Percentiles rank a stretch among this genome's conserved stretches.
These are phyloP conservation scores for Pocillopora grandis DNA, from an alignment of 92 coral and sea anemone species.

Conservation along the genomic window DNA sequence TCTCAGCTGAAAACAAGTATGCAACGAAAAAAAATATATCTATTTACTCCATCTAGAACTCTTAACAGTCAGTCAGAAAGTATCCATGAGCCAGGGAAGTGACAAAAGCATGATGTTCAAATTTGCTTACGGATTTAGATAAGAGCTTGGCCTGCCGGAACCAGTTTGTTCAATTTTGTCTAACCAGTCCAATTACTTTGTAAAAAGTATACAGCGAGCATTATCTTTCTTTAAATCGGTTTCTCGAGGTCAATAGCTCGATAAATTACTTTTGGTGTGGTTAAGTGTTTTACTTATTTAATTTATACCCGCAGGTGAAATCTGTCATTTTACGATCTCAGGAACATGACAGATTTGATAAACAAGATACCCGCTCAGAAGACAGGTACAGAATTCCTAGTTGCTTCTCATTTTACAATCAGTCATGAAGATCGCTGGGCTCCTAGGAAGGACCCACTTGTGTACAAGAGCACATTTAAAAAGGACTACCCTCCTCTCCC, in stretches of 20 bases:
- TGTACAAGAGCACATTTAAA: constrained; percentile 86
- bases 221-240: too few relatives aligned
- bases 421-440: constrained; percentile 93
- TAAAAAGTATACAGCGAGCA: too few relatives aligned
- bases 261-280: too few relatives aligned
- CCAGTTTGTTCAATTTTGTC: too few relatives aligned
- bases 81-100: too few relatives aligned
- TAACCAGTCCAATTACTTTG: too few relatives aligned
- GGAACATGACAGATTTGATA: constrained; percentile 57
- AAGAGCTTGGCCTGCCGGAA: too few relatives aligned
- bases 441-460: constrained; percentile 71
- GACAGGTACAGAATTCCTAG: constrained; percentile 81
- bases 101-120: too few relatives aligned
- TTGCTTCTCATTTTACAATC: constrained; percentile 80
- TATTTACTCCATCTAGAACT: too few relatives aligned
- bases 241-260: too few relatives aligned
- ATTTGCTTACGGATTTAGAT: too few relatives aligned
- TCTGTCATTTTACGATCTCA: neutral
- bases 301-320: neutral
- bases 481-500: constrained; percentile 91
- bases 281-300: neutral
- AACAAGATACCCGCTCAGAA: constrained; percentile 77
- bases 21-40: neutral
- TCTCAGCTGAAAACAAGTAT: neutral
- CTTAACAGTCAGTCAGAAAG: too few relatives aligned